phyloP scores from a whole-genome alignment of 2,888 invertebrate genomes.

The Ethmia dodecea region DNA sequence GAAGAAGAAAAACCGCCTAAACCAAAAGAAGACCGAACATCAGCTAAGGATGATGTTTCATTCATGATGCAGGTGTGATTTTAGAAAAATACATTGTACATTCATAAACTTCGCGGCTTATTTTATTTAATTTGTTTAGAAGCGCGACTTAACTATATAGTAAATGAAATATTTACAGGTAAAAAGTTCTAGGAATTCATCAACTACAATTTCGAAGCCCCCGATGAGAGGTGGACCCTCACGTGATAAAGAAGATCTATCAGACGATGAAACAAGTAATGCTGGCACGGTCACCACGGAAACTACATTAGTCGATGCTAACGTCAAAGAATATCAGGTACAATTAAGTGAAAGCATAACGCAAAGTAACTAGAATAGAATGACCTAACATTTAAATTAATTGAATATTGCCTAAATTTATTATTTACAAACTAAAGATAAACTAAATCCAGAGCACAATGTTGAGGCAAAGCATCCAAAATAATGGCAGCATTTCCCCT shows the following conservation, averaged over 20 bases:
- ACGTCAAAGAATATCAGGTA: slow-evolving; percentile 78
- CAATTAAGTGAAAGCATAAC: no score
- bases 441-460: no score
- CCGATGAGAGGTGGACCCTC: slow-evolving; percentile 62
- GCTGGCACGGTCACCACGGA: slow-evolving; percentile 83
- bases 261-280: slow-evolving; percentile 74
- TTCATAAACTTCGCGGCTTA: no score
- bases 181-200: slow-evolving; percentile 53
- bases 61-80: slow-evolving; percentile 66
- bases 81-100: no score
- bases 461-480: no score
- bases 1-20: slow-evolving; percentile 40
- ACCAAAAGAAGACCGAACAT: slow-evolving; percentile 44
- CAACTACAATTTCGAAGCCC: slow-evolving; percentile 47
- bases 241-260: slow-evolving; percentile 57
- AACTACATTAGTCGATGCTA: slow-evolving; percentile 79
- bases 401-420: no score
- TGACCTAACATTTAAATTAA: no score
- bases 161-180: slow-evolving; percentile 37
- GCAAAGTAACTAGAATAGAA: no score
- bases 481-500: no score
- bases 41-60: slow-evolving; percentile 64
- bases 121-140: no score
- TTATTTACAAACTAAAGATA: no score
- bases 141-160: no score